Percentiles rank a stretch among this genome's conserved stretches.
Evolutionary conservation across 2,797 vertebrate genomes (phyloP).

Genomic region (Rhincodon typus): DNA sequence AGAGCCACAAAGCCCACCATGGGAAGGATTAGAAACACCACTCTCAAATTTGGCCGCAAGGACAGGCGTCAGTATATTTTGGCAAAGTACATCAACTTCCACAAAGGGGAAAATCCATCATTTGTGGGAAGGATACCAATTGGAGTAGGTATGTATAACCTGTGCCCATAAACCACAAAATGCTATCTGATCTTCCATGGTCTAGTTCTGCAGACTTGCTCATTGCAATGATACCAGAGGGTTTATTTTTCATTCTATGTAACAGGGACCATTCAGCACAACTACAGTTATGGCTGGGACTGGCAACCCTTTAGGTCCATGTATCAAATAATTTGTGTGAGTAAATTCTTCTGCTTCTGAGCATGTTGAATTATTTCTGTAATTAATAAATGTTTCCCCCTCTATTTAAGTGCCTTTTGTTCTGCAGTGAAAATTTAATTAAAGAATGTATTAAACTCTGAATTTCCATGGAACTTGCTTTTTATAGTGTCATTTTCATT

Average conservation of each 20-base stretch:
- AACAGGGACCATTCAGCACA: background rate
- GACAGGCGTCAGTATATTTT: background rate
- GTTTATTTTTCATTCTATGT: background rate
- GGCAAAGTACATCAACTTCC: background rate
- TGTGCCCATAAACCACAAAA: background rate
- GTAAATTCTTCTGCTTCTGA: background rate
- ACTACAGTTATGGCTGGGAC: background rate
- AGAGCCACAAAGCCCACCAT: background rate
- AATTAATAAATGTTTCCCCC: background rate
- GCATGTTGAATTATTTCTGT: background rate
- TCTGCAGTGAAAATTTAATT: background rate
- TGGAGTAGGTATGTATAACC: background rate
- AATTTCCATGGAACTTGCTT: background rate
- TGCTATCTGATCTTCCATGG: background rate
- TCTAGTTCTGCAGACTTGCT: background rate
- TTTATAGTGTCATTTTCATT: background rate
- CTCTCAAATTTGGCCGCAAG: conserved; percentile 13
- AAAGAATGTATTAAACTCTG: background rate
- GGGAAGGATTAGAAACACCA: background rate
- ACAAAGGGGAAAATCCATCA: conserved; percentile 17
- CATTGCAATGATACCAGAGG: background rate
- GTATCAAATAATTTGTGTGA: background rate
- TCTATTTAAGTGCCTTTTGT: background rate
- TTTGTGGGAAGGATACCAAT: background rate
- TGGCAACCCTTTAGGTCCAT: background rate